Evolutionary conservation across 2,888 invertebrate genomes (phyloP).

Genomic region (Andrena bicolor): DNA sequence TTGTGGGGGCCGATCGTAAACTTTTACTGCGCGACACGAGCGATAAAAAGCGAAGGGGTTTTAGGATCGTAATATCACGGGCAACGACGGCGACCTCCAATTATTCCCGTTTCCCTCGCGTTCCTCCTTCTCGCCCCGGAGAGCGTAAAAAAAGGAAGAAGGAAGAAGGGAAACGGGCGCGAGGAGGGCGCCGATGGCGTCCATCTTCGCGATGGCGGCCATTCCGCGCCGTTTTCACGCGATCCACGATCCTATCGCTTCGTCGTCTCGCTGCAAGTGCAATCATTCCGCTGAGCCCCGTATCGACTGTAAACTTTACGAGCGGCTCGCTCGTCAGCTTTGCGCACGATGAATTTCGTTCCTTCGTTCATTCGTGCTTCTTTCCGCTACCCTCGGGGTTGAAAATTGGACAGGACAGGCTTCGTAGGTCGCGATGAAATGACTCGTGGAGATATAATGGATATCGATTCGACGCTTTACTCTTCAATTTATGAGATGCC

Average conservation of each 20-base stretch:
- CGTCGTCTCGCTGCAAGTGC: not conserved
- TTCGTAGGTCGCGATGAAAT: slow-evolving; percentile 40
- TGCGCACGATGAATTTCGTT: not conserved
- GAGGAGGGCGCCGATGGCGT: not conserved
- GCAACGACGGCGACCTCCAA: slow-evolving; percentile 21
- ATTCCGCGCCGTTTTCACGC: not conserved
- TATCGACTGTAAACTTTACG: slow-evolving; percentile 1
- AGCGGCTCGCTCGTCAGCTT: not conserved
- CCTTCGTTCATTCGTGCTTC: slow-evolving; percentile 29
- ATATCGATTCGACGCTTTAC: not conserved
- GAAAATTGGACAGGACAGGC: slow-evolving; percentile 52
- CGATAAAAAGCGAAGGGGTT: slow-evolving; percentile 5
- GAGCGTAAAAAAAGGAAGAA: not conserved
- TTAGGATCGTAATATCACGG: slow-evolving; percentile 24
- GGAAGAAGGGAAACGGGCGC: too few species aligned
- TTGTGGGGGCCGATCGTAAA: slow-evolving; percentile 34
- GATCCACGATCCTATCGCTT: not conserved
- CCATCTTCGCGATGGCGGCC: slow-evolving; percentile 2
- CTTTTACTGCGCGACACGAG: slow-evolving; percentile 21
- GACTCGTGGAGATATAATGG: not conserved
- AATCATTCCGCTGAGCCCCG: not conserved
- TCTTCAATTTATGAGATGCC: not conserved
- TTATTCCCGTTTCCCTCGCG: slow-evolving; percentile 27
- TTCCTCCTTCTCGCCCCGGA: not conserved
- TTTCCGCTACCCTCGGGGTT: not conserved